Evolutionary conservation across 2,113 vertebrate species (phyloP).

Genomic region (Salminus brasiliensis): DNA sequence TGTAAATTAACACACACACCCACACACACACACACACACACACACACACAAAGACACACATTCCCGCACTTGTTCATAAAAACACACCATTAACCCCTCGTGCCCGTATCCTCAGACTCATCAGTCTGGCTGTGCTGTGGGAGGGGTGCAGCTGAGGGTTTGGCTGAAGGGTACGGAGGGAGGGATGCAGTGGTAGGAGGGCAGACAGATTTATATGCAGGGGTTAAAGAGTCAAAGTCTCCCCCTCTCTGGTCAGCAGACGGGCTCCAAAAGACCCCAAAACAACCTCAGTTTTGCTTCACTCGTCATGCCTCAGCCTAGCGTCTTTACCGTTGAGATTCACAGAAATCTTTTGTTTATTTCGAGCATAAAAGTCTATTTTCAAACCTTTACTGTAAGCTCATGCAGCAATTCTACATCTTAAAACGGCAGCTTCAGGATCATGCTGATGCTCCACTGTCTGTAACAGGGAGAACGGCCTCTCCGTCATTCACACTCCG

Average conservation of each 20-base stretch:
- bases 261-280: slow-evolving; percentile 14
- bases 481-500: no score
- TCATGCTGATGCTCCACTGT: no score
- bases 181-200: not conserved
- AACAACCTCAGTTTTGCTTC: not conserved
- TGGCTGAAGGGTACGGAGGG: not conserved
- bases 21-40: not conserved
- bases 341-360: no score
- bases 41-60: not conserved
- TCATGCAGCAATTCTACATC: no score
- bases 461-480: no score
- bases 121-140: slow-evolving; percentile 33
- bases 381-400: no score
- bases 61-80: not conserved
- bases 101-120: not conserved
- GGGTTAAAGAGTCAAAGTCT: slow-evolving; percentile 33
- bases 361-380: no score
- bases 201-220: slow-evolving; percentile 38
- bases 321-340: no score
- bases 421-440: no score
- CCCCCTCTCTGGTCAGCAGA: slow-evolving; percentile 35
- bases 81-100: slow-evolving; percentile 17
- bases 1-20: not conserved
- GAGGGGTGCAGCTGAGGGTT: not conserved
- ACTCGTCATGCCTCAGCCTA: not conserved